phyloP scores from a whole-genome alignment of 2,113 vertebrate genomes.

The Hemibagrus wyckioides region DNA sequence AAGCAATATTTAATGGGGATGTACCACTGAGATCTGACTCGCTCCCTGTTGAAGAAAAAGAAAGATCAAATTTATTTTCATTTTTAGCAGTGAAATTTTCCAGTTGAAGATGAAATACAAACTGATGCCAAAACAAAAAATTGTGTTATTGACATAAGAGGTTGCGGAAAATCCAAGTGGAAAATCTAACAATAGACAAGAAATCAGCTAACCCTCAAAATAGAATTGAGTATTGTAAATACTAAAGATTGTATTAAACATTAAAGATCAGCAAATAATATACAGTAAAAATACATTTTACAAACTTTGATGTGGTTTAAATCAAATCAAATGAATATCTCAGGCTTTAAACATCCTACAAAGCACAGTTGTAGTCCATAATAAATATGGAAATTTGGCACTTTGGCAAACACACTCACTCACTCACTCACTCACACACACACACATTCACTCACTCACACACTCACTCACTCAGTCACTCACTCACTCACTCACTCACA shows the following conservation, averaged over 20 bases:
- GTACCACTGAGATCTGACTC: neutral
- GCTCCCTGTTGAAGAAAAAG: neutral
- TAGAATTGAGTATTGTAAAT: neutral
- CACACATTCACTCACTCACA: too few species aligned
- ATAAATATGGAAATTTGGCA: neutral
- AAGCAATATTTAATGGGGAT: conserved; percentile 21
- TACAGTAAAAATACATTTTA: neutral
- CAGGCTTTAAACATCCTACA: neutral
- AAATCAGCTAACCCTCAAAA: neutral
- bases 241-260: neutral
- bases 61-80: neutral
- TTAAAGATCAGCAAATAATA: neutral
- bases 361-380: neutral
- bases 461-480: too few species aligned
- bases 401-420: too few species aligned
- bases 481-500: too few species aligned
- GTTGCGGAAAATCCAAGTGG: neutral
- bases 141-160: too few species aligned
- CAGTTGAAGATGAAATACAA: neutral
- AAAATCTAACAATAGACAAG: conserved; percentile 78
- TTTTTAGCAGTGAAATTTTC: neutral
- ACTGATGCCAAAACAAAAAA: neutral
- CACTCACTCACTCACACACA: too few species aligned
- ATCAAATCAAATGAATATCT: neutral
- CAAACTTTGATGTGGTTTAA: neutral